These are phyloP conservation scores for Volucella zonaria DNA, from an alignment of 2,888 invertebrate species.

Conservation along the genomic window DNA sequence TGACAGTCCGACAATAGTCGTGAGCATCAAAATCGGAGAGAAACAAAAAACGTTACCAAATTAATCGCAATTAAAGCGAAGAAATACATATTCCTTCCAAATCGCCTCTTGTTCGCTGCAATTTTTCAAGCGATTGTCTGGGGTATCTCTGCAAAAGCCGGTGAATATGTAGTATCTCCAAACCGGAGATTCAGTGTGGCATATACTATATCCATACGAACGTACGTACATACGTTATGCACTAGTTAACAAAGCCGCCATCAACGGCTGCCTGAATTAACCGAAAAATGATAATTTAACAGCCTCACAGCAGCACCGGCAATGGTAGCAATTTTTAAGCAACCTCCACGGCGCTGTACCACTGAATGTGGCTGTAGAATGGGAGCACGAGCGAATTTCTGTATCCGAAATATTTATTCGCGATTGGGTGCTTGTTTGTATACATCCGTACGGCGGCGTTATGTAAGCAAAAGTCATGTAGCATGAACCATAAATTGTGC, in stretches of 20 bases:
- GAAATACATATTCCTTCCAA: constrained; percentile 16
- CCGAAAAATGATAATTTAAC: constrained; percentile 49
- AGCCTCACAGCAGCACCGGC: constrained; percentile 6
- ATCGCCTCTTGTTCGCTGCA: constrained; percentile 41
- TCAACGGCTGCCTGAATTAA: constrained; percentile 57
- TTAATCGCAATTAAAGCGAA: constrained; percentile 20
- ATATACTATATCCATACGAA: background rate
- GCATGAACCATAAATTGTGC: constrained; percentile 70
- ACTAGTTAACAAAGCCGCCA: constrained; percentile 66
- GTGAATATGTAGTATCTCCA: background rate
- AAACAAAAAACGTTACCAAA: constrained; percentile 15
- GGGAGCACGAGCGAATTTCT: constrained; percentile 36
- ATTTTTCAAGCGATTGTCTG: constrained; percentile 56
- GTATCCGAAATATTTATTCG: constrained; percentile 37
- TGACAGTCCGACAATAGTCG: too few species aligned
- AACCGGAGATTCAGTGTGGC: too few species aligned
- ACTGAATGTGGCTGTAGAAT: constrained; percentile 6
- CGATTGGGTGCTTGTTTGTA: constrained; percentile 14
- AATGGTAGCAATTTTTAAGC: constrained; percentile 18
- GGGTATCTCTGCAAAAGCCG: constrained; percentile 34
- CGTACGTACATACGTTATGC: constrained; percentile 57
- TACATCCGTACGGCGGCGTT: constrained; percentile 30
- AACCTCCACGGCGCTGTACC: background rate
- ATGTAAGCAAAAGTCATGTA: constrained; percentile 66
- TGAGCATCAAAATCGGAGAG: background rate